Conservation (phyloP, 2,888 invertebrate genomes). For the Zaprionus obscuricornis region DNA sequence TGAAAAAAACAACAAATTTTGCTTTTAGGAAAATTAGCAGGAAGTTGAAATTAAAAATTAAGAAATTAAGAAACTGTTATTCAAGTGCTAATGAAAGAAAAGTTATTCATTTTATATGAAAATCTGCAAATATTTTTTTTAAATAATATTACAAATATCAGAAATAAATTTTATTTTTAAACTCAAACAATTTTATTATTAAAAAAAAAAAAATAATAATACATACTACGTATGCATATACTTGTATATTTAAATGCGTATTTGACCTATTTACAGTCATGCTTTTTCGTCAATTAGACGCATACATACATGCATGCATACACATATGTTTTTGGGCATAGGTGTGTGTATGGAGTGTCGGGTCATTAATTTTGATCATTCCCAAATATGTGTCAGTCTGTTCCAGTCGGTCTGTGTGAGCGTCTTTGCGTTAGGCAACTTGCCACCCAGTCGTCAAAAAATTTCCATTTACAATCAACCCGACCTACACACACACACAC, state of each 20-base stretch:
- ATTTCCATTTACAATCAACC: conserved; percentile 59
- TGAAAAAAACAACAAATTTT: no score
- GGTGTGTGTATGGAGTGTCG: conserved; percentile 53
- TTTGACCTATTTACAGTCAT: conserved; percentile 54
- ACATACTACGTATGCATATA: no score
- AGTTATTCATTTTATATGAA: no score
- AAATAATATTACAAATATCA: no score
- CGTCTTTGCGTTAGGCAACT: conserved; percentile 9
- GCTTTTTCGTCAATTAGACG: conserved; percentile 33
- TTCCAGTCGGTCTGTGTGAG: conserved; percentile 26
- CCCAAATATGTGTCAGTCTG: conserved; percentile 79
- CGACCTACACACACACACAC: conserved; percentile 31
- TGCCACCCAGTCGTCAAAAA: conserved; percentile 54
- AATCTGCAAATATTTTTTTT: no score
- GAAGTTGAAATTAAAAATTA: no score
- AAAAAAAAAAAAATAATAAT: no score
- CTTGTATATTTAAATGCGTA: conserved; percentile 1
- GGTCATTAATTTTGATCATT: conserved; percentile 80
- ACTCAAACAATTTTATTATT: no score
- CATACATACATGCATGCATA: conserved; percentile 11
- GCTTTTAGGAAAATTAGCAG: no score
- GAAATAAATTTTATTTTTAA: no score
- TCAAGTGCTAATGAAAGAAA: no score
- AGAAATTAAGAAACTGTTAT: no score
- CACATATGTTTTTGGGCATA: conserved; percentile 30